Evolutionary conservation across 2,888 invertebrate genomes (phyloP).

Genomic region (Mechanitis mazaeus): DNA sequence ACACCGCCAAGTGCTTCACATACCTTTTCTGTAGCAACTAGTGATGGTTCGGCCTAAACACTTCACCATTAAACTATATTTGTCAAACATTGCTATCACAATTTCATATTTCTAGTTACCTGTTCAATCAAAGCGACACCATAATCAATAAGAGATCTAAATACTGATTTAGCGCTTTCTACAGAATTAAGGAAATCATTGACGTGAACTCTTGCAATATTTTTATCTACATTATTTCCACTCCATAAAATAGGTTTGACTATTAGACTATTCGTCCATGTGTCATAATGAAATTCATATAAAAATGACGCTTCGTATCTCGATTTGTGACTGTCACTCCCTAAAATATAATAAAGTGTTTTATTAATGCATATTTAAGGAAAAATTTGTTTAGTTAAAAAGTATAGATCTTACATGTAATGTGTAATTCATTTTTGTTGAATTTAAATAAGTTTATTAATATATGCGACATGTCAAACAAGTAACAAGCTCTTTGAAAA

Average conservation of each 20-base stretch:
- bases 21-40: conserved; percentile 71
- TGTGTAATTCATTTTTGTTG: conserved; percentile 45
- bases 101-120: conserved; percentile 35
- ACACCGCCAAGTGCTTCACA: conserved; percentile 77
- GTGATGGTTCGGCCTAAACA: conserved; percentile 62
- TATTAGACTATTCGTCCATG: conserved; percentile 49
- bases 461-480: conserved; percentile 74
- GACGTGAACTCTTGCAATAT: conserved; percentile 56
- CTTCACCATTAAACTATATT: neutral
- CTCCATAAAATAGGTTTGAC: conserved; percentile 66
- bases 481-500: conserved; percentile 76
- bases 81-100: neutral
- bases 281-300: conserved; percentile 47
- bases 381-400: neutral
- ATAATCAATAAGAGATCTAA: conserved; percentile 70
- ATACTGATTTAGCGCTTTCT: conserved; percentile 59
- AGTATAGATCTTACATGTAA: conserved; percentile 72
- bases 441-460: conserved; percentile 46
- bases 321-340: conserved; percentile 78
- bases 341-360: conserved; percentile 45
- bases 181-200: conserved; percentile 66
- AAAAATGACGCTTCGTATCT: conserved; percentile 68
- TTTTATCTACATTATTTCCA: conserved; percentile 52
- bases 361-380: too few species aligned
- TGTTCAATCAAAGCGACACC: conserved; percentile 72